These are phyloP conservation scores for Diplodus sargus DNA, from an alignment of 2,797 vertebrate species.

Conservation along the genomic window DNA sequence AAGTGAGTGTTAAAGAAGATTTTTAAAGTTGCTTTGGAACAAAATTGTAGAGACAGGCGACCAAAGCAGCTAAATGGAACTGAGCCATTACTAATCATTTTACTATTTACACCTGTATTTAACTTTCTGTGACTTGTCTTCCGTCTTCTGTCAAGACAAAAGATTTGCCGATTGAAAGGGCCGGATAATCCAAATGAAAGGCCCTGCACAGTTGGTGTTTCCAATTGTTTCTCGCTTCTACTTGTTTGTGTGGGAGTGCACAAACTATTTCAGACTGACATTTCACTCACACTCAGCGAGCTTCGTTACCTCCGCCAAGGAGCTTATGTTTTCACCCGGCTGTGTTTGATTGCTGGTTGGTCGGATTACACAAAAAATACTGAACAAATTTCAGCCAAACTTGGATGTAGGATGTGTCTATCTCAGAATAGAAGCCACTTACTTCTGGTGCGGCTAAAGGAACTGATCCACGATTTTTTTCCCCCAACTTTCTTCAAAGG, in stretches of 20 bases:
- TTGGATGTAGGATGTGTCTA: no score
- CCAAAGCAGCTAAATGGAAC: neutral
- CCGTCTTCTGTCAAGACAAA: neutral
- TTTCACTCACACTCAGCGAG: constrained; percentile 17
- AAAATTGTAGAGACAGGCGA: neutral
- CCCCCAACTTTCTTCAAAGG: no score
- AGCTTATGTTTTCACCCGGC: no score
- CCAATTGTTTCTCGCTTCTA: no score
- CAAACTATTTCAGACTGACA: constrained; percentile 34
- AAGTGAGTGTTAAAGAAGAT: neutral
- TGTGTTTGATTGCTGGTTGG: no score
- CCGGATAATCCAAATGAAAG: neutral
- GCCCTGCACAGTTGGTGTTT: neutral
- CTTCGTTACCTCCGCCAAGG: neutral
- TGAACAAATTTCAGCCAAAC: no score
- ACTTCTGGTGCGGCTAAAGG: no score
- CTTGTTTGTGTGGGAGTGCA: constrained; percentile 1
- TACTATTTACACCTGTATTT: neutral
- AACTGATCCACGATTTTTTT: no score
- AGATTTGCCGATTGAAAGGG: constrained; percentile 6
- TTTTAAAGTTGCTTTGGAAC: neutral
- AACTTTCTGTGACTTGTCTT: constrained; percentile 3
- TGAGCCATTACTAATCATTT: neutral
- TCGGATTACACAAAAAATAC: no score
- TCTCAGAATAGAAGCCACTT: no score